Base-by-base conservation (phyloP, 2,113 vertebrate species). In the Pelobates fuscus region DNA sequence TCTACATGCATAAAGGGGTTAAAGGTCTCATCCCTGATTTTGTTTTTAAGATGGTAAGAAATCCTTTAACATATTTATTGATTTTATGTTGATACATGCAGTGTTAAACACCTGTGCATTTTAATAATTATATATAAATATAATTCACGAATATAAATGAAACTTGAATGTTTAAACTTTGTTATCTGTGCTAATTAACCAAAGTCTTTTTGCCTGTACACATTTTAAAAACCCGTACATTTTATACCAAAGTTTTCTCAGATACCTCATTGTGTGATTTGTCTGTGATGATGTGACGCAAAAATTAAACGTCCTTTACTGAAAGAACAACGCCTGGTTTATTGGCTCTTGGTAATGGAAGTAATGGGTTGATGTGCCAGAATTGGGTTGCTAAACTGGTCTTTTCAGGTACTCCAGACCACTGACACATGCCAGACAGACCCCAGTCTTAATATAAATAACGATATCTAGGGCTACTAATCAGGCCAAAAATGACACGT, bases 161-260 rank as follows among this genome's bases (percentile, higher is more conserved):
- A 62, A 69, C 77, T 69, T 74, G 77, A 69, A 63, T 74, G 77
- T 78, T 69, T 44, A 67, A 67, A 62, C 70, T 78, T 78, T 44
- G 77, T 72, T 78, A 70, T 72, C 61, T 68, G 77, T 78, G 70
- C 70, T 78, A 72, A 74, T 69, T 69, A 78, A 78, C 77, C 77
- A 74, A 74, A 74, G 70, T 78, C 65, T 78, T 62, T 78, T 74
- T 73, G 77, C 70, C 65, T 78, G 65, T 78, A 69, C 49, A 78
- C 70, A 68, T 78, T 78, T 72, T 72, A 67, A 73, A 70, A 71
- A 73, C 70, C 58, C 41, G 58, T 73, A 63, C 70, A 69, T 78
- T 78, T 78, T 74, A 74, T 78, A 78, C 77, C 77, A 74, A 78
- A 78, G 77, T 68, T 73, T 66, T 78, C 77, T 78, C 49, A 30